These are phyloP conservation scores for Thereva unica DNA, from an alignment of 2,888 invertebrate genomes.

Conservation along the genomic window DNA sequence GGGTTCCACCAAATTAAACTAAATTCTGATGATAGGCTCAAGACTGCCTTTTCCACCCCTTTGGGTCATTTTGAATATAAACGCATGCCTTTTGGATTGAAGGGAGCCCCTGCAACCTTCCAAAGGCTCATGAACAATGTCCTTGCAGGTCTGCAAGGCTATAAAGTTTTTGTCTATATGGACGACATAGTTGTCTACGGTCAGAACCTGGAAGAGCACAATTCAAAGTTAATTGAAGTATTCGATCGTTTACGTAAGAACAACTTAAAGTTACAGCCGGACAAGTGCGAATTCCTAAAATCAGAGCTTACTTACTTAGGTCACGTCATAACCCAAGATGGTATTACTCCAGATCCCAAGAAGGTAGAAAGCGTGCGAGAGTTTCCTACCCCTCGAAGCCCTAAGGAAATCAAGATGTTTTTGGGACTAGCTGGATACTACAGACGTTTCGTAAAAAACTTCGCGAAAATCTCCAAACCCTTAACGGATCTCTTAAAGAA, in stretches of 20 bases:
- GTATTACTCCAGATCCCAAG: constrained; percentile 37
- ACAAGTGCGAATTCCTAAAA: constrained; percentile 44
- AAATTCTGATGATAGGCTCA: constrained; percentile 46
- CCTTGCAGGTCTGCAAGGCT: constrained; percentile 48
- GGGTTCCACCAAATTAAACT: constrained; percentile 54
- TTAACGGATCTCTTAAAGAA: constrained; percentile 22
- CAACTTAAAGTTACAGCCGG: constrained; percentile 45
- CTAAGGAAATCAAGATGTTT: constrained; percentile 45
- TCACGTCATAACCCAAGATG: constrained; percentile 47
- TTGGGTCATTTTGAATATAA: constrained; percentile 51
- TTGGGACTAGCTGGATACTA: constrained; percentile 44
- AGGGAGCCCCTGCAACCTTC: constrained; percentile 55
- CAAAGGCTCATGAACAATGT: constrained; percentile 53
- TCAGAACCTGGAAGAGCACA: constrained; percentile 45
- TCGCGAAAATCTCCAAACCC: constrained; percentile 28
- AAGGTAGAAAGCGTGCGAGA: constrained; percentile 21
- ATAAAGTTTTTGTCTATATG: constrained; percentile 35
- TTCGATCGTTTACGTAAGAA: constrained; percentile 43
- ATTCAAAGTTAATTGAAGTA: constrained; percentile 42
- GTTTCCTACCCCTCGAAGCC: constrained; percentile 39
- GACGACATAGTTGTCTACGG: constrained; percentile 51
- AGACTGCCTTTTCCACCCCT: constrained; percentile 52
- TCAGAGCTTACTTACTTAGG: constrained; percentile 43
- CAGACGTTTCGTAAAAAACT: constrained; percentile 35
- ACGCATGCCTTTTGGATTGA: constrained; percentile 53